Evolutionary conservation across 2,113 vertebrate genomes (phyloP).

Genomic region (Lepidothrix coronata): DNA sequence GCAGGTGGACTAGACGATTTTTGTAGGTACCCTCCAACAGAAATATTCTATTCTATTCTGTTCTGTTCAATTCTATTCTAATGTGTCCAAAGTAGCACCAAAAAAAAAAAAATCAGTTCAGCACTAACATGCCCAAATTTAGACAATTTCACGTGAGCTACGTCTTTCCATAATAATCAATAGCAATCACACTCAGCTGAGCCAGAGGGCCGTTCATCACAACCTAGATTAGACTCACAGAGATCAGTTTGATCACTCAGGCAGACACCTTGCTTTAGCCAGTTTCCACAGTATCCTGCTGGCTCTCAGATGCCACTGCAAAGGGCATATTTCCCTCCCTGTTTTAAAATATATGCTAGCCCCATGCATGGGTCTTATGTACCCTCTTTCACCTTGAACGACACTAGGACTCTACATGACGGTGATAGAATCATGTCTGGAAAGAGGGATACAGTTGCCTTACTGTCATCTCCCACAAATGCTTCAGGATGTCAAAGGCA

Average conservation of each 20-base stretch:
- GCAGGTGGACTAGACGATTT: background rate
- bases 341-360: background rate
- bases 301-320: background rate
- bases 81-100: background rate
- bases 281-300: background rate
- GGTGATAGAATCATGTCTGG: background rate
- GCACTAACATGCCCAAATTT: background rate
- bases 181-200: background rate
- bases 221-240: background rate
- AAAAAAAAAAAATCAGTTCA: background rate
- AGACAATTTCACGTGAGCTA: background rate
- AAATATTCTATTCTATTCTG: background rate
- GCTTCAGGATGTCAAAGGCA: background rate
- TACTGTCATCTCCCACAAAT: background rate
- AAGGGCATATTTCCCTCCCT: background rate
- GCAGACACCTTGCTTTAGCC: background rate
- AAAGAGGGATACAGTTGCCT: background rate
- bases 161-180: background rate
- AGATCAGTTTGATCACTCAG: background rate
- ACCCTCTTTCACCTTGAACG: background rate
- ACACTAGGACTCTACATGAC: background rate
- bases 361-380: fast-evolving
- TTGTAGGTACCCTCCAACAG: background rate
- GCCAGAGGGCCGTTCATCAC: background rate
- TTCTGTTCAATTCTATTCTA: background rate